Percentiles rank a stretch among this genome's conserved stretches.
phyloP scores from a whole-genome alignment of 2,113 vertebrate genomes.

The Chlorocebus sabaeus region DNA sequence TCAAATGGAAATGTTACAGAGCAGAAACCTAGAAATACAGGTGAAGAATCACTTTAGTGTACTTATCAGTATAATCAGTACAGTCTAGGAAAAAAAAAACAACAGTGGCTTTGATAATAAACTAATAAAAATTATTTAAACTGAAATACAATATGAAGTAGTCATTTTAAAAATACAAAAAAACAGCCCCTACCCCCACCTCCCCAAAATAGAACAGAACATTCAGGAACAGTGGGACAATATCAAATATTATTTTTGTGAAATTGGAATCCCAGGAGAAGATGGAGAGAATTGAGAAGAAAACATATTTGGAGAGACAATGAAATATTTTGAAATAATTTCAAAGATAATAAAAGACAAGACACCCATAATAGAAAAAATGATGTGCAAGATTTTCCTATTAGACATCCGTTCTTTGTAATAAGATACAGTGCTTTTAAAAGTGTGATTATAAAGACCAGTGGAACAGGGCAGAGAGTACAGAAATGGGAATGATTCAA shows the following conservation, averaged over 20 bases:
- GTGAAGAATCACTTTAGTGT: no score
- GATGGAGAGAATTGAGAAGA: no score
- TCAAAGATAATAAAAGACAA: neutral
- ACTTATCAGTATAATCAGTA: no score
- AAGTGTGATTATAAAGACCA: neutral
- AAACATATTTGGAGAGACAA: neutral
- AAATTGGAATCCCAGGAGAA: no score
- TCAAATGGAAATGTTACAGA: neutral
- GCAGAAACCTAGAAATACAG: no score
- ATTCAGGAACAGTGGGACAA: neutral
- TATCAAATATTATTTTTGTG: neutral
- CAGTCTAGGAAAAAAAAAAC: neutral
- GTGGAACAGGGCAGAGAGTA: neutral
- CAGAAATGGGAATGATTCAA: neutral
- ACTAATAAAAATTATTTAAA: neutral
- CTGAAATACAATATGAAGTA: neutral
- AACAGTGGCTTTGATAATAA: neutral
- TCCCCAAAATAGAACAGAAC: neutral
- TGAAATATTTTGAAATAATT: neutral
- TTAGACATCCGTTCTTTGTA: neutral
- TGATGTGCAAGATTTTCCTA: neutral
- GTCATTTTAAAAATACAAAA: neutral
- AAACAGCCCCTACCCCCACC: neutral
- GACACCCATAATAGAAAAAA: neutral
- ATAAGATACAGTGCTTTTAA: neutral